These are phyloP conservation scores for Emys orbicularis DNA, from an alignment of 2,797 vertebrate genomes.

Conservation along the genomic window DNA sequence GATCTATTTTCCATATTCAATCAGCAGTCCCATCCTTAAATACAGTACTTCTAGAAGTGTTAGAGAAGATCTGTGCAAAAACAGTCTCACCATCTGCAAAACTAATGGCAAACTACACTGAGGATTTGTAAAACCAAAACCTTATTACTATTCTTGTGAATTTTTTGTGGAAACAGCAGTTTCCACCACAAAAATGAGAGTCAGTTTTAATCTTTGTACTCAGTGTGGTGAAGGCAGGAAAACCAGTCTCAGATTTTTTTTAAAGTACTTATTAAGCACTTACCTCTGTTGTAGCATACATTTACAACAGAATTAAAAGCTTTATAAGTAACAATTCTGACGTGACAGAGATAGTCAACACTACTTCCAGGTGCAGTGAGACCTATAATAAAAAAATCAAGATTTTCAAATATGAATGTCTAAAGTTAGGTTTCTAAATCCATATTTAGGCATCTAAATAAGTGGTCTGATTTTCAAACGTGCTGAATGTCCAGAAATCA, in stretches of 20 bases:
- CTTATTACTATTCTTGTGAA: not conserved
- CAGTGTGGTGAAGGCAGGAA: not conserved
- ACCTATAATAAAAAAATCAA: not conserved
- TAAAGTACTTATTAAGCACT: not conserved
- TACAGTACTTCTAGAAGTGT: not conserved
- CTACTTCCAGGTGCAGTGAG: no score
- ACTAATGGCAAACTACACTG: not conserved
- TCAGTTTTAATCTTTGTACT: not conserved
- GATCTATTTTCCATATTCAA: not conserved
- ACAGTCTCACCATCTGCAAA: not conserved
- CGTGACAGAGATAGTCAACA: not conserved
- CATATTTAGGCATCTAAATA: not conserved
- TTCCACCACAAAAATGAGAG: not conserved
- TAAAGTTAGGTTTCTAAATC: not conserved
- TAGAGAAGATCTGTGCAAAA: not conserved
- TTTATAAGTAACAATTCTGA: not conserved
- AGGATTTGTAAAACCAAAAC: not conserved
- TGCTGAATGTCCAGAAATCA: fast-evolving
- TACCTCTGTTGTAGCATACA: not conserved
- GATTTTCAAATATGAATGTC: not conserved
- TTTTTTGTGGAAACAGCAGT: not conserved
- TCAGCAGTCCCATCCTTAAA: not conserved
- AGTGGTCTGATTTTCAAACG: not conserved
- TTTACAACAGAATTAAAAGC: not conserved
- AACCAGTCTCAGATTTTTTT: not conserved